These are phyloP conservation scores for Hyposoter didymator DNA, from an alignment of 2,888 invertebrate species.

Conservation along the genomic window DNA sequence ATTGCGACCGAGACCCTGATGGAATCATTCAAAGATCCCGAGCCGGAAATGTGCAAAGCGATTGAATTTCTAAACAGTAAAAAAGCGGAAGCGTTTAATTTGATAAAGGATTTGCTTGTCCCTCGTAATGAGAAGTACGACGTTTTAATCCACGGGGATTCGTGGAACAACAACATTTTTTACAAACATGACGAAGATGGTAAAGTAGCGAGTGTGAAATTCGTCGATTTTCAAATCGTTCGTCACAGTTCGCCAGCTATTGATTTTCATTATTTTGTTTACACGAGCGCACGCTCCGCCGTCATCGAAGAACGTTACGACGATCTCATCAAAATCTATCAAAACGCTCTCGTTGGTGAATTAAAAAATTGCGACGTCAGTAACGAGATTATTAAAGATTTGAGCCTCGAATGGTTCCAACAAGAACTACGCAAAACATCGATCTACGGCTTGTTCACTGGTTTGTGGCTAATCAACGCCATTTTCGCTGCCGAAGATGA, in stretches of 20 bases:
- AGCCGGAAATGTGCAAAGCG: conserved; percentile 55
- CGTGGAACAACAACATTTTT: conserved; percentile 78
- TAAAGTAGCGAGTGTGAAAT: conserved; percentile 67
- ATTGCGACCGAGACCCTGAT: conserved; percentile 67
- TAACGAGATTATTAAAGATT: conserved; percentile 56
- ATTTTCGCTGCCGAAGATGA: conserved; percentile 68
- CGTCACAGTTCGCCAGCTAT: conserved; percentile 75
- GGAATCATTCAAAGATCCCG: conserved; percentile 65
- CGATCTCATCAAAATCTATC: conserved; percentile 72
- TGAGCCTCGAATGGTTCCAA: conserved; percentile 73
- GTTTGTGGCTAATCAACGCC: conserved; percentile 74
- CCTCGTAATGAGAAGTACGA: conserved; percentile 69
- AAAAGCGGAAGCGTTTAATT: conserved; percentile 41
- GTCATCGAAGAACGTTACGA: conserved; percentile 72
- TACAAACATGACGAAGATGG: conserved; percentile 71
- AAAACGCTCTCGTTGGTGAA: conserved; percentile 64
- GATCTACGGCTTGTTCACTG: conserved; percentile 73
- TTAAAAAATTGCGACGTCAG: conserved; percentile 58
- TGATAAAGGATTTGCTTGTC: conserved; percentile 65
- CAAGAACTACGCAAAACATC: conserved; percentile 72
- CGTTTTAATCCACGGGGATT: conserved; percentile 77
- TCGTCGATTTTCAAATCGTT: conserved; percentile 75
- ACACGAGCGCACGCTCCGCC: conserved; percentile 72
- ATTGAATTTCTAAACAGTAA: conserved; percentile 64
- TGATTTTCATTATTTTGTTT: conserved; percentile 78